Evolutionary conservation across 2,888 invertebrate genomes (phyloP).

Genomic region (Latrodectus elegans): DNA sequence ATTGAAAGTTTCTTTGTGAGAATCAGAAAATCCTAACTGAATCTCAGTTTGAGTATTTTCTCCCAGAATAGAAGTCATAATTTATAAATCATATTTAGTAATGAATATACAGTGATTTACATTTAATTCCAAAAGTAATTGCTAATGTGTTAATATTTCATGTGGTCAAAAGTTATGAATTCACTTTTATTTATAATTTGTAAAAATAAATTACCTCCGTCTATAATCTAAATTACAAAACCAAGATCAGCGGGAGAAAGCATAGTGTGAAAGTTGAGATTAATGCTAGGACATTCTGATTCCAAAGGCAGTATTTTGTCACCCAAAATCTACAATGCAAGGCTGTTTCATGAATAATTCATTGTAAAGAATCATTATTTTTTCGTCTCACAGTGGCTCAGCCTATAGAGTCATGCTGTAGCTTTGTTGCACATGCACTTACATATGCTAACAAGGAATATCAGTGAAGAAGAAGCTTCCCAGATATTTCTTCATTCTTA

Average conservation of each 20-base stretch:
- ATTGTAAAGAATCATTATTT: constrained; percentile 45
- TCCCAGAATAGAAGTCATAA: too few species aligned
- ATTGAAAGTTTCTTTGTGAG: too few species aligned
- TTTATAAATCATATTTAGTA: too few species aligned
- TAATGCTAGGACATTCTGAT: constrained; percentile 43
- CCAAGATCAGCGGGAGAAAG: not conserved
- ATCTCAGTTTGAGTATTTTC: too few species aligned
- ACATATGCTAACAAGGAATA: constrained; percentile 54
- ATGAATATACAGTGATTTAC: too few species aligned
- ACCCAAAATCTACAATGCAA: constrained; percentile 46
- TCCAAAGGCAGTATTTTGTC: constrained; percentile 38
- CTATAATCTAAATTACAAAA: not conserved
- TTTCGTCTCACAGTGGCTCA: constrained; percentile 35
- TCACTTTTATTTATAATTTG: too few species aligned
- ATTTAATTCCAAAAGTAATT: too few species aligned
- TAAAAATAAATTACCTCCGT: not conserved
- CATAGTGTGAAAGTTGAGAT: constrained; percentile 16
- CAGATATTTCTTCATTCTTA: constrained; percentile 33
- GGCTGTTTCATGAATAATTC: constrained; percentile 55
- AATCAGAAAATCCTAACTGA: too few species aligned
- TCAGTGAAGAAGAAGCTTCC: constrained; percentile 22
- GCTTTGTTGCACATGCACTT: constrained; percentile 26
- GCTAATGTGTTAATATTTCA: too few species aligned
- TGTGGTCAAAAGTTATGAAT: too few species aligned
- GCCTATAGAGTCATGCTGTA: constrained; percentile 21